phyloP scores from a whole-genome alignment of 2,113 vertebrate genomes.

The Pseudopipra pipra region DNA sequence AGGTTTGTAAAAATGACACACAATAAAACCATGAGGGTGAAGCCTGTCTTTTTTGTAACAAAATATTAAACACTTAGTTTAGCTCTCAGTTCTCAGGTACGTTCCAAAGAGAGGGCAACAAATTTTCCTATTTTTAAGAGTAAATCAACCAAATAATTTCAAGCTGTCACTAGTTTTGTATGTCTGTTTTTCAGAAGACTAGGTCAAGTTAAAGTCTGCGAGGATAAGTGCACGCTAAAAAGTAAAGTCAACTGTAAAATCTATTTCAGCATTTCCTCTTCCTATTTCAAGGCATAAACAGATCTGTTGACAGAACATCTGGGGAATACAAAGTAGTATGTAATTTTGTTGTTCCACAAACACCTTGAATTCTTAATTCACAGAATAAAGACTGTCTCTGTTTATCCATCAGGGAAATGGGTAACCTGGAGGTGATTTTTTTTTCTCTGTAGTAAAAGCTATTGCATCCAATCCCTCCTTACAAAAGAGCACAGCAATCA shows the following conservation, averaged over 20 bases:
- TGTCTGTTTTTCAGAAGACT: not conserved
- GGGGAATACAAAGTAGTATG: not conserved
- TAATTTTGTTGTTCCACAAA: not conserved
- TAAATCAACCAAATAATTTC: slow-evolving; percentile 15
- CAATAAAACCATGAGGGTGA: not conserved
- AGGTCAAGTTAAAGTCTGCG: not conserved
- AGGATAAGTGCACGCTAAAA: not conserved
- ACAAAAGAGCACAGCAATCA: not conserved
- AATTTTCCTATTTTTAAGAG: not conserved
- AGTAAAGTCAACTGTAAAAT: not conserved
- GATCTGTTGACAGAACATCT: not conserved
- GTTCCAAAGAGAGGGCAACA: not conserved
- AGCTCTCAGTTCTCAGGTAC: not conserved
- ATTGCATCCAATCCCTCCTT: not conserved
- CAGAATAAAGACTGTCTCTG: not conserved
- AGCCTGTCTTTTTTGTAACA: not conserved
- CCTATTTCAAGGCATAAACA: not conserved
- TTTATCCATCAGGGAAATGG: not conserved
- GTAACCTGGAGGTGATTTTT: not conserved
- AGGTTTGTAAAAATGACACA: not conserved
- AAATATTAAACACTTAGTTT: not conserved
- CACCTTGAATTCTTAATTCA: not conserved
- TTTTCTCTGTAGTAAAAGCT: not conserved
- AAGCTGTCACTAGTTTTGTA: not conserved
- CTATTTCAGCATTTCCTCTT: not conserved